phyloP scores from a whole-genome alignment of 1,140 invertebrate species.

The Rhagoletis pomonella region DNA sequence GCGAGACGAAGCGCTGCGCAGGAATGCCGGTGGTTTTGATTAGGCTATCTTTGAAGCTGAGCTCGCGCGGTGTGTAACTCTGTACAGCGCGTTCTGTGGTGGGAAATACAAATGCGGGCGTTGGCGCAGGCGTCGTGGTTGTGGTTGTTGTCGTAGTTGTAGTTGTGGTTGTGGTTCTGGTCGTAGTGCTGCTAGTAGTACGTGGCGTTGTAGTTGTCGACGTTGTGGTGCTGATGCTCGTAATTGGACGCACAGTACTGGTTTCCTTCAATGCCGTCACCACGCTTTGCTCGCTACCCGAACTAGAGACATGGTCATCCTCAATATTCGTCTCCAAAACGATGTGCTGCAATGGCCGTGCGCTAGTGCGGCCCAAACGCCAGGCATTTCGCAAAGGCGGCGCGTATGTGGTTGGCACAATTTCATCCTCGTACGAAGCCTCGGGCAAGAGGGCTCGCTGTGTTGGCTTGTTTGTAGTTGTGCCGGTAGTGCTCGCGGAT shows the following conservation, averaged over 20 bases:
- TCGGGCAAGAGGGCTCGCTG: slow-evolving; percentile 4
- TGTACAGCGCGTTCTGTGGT: slow-evolving; percentile 55
- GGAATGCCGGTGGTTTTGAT: slow-evolving; percentile 65
- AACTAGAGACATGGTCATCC: slow-evolving; percentile 40
- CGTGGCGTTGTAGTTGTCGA: slow-evolving; percentile 45
- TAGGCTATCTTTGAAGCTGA: slow-evolving; percentile 65
- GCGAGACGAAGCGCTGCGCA: slow-evolving; percentile 68
- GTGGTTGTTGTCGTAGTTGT: slow-evolving; percentile 55
- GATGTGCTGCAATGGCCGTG: slow-evolving; percentile 16
- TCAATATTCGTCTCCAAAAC: background rate
- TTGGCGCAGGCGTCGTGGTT: slow-evolving; percentile 54
- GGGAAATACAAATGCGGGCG: slow-evolving; percentile 57
- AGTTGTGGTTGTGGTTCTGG: slow-evolving; percentile 38
- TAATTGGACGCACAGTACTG: background rate
- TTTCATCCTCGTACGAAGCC: slow-evolving; percentile 55
- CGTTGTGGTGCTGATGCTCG: slow-evolving; percentile 53
- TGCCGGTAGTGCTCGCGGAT: slow-evolving; percentile 31
- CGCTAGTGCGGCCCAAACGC: slow-evolving; percentile 68
- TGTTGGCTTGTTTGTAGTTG: slow-evolving; percentile 31
- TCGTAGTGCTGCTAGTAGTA: slow-evolving; percentile 36
- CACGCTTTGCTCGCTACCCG: slow-evolving; percentile 51
- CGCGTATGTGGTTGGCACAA: slow-evolving; percentile 71
- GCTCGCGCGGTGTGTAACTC: slow-evolving; percentile 65
- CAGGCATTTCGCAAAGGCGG: slow-evolving; percentile 65
- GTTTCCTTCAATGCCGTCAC: slow-evolving; percentile 38